These are phyloP conservation scores for Eulithis prunata DNA, from an alignment of 2,888 invertebrate genomes.

Conservation along the genomic window DNA sequence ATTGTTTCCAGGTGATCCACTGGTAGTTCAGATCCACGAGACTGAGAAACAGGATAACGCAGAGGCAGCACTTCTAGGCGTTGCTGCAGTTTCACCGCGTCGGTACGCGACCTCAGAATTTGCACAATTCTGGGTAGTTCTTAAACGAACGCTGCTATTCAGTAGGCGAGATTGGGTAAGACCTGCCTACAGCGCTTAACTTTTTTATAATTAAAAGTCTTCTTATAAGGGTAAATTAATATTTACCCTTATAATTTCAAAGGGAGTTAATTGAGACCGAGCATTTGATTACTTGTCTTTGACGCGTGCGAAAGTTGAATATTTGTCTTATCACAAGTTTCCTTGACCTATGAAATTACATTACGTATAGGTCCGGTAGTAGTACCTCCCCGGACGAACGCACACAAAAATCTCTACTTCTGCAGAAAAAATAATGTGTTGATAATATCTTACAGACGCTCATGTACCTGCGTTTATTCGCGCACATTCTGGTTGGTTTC, in stretches of 20 bases:
- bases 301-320: too few species aligned
- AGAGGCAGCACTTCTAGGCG: conserved; percentile 88
- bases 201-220: too few species aligned
- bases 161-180: conserved; percentile 94
- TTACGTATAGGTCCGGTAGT: too few species aligned
- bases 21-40: conserved; percentile 83
- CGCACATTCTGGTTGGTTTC: conserved; percentile 96
- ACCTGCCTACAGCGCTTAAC: too few species aligned
- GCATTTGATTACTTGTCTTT: too few species aligned
- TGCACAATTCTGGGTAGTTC: conserved; percentile 94
- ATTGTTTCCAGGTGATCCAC: conserved; percentile 71
- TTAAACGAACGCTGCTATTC: conserved; percentile 93
- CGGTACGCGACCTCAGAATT: conserved; percentile 93
- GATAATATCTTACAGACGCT: conserved; percentile 88
- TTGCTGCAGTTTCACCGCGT: conserved; percentile 84
- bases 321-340: too few species aligned
- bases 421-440: background rate
- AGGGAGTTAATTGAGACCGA: too few species aligned
- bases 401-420: too few species aligned
- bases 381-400: too few species aligned
- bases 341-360: too few species aligned
- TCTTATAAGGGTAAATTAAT: too few species aligned
- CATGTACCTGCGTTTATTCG: conserved; percentile 96
- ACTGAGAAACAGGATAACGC: conserved; percentile 88
- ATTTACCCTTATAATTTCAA: too few species aligned